Conservation (phyloP, 2,888 invertebrate genomes). For the Heliconius cydno region DNA sequence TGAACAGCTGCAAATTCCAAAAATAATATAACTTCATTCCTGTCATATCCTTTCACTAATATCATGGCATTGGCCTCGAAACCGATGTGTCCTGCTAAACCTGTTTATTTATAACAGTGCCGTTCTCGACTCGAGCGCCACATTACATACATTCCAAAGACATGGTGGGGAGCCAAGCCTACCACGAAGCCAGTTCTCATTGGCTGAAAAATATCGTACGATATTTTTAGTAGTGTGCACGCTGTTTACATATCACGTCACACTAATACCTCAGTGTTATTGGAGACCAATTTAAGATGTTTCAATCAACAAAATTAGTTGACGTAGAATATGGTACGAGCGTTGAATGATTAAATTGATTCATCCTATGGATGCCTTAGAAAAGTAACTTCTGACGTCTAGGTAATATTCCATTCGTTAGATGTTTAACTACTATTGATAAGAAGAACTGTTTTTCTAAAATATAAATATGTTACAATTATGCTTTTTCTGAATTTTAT, state of each 20-base stretch:
- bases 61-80: slow-evolving; percentile 71
- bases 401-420: slow-evolving; percentile 54
- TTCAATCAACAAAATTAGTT: slow-evolving; percentile 56
- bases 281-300: slow-evolving; percentile 72
- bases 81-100: slow-evolving; percentile 65
- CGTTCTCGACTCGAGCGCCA: slow-evolving; percentile 65
- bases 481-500: background rate
- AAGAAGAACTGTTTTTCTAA: slow-evolving; percentile 10
- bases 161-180: slow-evolving; percentile 81
- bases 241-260: slow-evolving; percentile 53
- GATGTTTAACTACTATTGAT: slow-evolving; percentile 52
- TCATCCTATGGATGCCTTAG: slow-evolving; percentile 68
- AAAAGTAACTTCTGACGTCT: slow-evolving; percentile 70
- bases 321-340: slow-evolving; percentile 53
- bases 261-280: slow-evolving; percentile 65
- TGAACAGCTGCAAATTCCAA: background rate
- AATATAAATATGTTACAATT: background rate
- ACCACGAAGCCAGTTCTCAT: slow-evolving; percentile 67
- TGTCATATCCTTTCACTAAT: slow-evolving; percentile 45
- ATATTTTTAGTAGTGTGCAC: slow-evolving; percentile 69
- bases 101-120: slow-evolving; percentile 81
- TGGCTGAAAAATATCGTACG: slow-evolving; percentile 77
- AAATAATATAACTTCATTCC: slow-evolving; percentile 9
- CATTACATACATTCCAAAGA: slow-evolving; percentile 67
- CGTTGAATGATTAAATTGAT: slow-evolving; percentile 61